Base-by-base conservation (phyloP, 2,797 vertebrate genomes). In the Xenopus petersii region DNA sequence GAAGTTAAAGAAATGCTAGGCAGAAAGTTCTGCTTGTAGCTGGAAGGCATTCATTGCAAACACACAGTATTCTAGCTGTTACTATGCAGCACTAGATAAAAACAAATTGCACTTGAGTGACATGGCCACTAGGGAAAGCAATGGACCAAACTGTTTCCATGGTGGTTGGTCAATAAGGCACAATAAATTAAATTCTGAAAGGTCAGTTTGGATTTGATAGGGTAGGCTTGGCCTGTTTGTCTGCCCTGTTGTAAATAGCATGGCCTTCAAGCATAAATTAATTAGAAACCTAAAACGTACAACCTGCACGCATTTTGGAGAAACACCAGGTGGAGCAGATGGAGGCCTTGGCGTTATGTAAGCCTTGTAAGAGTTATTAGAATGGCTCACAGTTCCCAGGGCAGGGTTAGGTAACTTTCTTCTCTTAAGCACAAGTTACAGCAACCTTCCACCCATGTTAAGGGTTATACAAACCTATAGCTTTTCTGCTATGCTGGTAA, bases 201-300 rank as follows among this genome's bases (percentile, higher is more conserved):
- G 67, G 62, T 76, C 68, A 71, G 7, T 10, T 42, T 46, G 55
- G 62, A 71, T 54, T 42, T 71, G 10, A 71, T 54, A 51, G 54
- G 12, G n/a, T 2, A 49, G 59, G n/a, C 54, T 17, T 16, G 54
- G 33, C 21, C 66, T 49, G 49, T 48, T 64, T 60, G 49, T 15
- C 46, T 33, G 26, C 70, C 56, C 58, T 71, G 58, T 30, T 64
- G 60, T 36, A 62, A n/a, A 60, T 60, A 64, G 36, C 26, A 2
- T 36, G 60, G 48, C 70, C 48, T 72, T 72, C 60, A 64, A 55
- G 16, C 59, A 61, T 48, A 63, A 49, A 60, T 60, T 26, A 56
- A 60, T 60, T 60, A 60, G 24, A 36, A 26, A 63, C 13, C 33
- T 36, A 63, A 63, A 63, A 36, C 26, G 36, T n/a, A 10, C 7